Evolutionary conservation across 2,113 vertebrate genomes (phyloP), one percentile per base, ranked within the genome.

Genomic region (Hiodon tergisus): DNA sequence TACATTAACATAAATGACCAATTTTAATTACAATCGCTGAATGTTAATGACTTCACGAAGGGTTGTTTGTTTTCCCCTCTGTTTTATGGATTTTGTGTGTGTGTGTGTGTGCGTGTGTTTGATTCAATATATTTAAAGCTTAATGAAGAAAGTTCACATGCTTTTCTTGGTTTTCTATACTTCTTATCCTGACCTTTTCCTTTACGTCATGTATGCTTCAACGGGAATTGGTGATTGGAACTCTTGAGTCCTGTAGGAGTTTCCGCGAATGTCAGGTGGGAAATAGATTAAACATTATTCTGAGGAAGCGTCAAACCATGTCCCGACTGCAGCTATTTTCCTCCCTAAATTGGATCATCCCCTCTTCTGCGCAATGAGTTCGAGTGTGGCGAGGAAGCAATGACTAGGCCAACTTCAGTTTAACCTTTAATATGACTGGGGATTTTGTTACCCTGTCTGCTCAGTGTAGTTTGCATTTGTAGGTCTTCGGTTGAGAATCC

Each of bases 291-390:
- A 59, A 75, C 63, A 53, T 67, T 67, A 74, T 74, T 74, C 63
- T 63, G 55, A 67, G 63, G 63, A 74, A 74, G 73, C 54, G 48
- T 57, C 53, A 57, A 67, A 14, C 70, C 62, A 57, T 59, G 76
- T 72, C 62, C 55, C 76, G 54, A 72, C 67, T 61, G 76, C 62
- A 72, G 69, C 76, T 58, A 47, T 46, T 75, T 75, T 71, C 63
- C 47, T 65, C n/a, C 55, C 55, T 68, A 77, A 75, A 73, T 72
- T 77, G 62, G 70, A 77, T 72, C 72, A 72, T 65, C 47, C 54
- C 66, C 62, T 77, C 16, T 50, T 77, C 46, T 76, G 57, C 73
- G 57, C 69, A 59, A 58, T 71, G 62, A 72, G 70, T 50, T 46
- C 11, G 60, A 76, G 11, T 55, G 14, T 71, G 65, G 73, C 48